These are phyloP conservation scores for Apocheima hispidaria DNA, from an alignment of 2,888 invertebrate genomes.

Conservation along the genomic window DNA sequence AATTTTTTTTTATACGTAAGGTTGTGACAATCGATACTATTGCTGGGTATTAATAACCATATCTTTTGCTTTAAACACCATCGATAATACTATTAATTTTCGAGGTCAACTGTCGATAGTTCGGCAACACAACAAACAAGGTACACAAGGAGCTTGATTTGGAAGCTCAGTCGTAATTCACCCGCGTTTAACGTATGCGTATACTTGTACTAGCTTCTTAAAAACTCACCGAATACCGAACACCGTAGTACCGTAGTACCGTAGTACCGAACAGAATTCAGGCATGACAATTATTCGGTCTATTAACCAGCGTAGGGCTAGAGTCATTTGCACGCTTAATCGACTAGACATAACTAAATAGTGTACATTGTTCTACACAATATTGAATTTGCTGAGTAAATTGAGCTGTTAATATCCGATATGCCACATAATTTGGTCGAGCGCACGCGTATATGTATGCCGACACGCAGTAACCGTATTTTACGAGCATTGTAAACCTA, in stretches of 20 bases:
- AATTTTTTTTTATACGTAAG: no score
- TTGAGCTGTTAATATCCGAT: conserved; percentile 43
- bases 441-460: conserved; percentile 6
- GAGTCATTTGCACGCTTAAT: conserved; percentile 46
- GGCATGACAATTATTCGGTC: conserved; percentile 33
- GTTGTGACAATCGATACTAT: no score
- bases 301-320: conserved; percentile 33
- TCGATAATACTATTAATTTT: no score
- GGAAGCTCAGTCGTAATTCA: conserved; percentile 9
- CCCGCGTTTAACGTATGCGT: not conserved
- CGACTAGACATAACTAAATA: conserved; percentile 47
- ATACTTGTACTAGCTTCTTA: no score
- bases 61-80: no score
- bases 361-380: conserved; percentile 41
- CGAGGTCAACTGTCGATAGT: no score
- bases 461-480: conserved; percentile 32
- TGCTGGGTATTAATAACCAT: no score
- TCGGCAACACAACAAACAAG: conserved; percentile 5
- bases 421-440: conserved; percentile 9
- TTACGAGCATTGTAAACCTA: conserved; percentile 34
- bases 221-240: no score
- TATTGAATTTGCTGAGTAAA: conserved; percentile 51
- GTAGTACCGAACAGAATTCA: conserved; percentile 26
- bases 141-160: not conserved
- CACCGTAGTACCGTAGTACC: no score